Base-by-base conservation (phyloP, 1,140 invertebrate genomes). In the Zophobas morio region DNA sequence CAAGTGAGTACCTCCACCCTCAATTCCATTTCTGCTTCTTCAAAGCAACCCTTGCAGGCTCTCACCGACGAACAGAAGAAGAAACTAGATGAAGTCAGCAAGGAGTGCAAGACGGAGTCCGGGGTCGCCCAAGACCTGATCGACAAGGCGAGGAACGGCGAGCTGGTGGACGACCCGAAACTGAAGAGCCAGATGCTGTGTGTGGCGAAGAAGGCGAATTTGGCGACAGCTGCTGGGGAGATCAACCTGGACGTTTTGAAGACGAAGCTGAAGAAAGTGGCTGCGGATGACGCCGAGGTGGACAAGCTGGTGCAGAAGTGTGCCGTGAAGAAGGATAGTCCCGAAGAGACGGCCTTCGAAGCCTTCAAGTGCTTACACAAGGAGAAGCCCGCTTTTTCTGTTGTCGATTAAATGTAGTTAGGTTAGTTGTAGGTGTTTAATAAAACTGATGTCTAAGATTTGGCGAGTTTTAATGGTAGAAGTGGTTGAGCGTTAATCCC, bases 31-130 rank as follows among this genome's bases (percentile, higher is more conserved):
- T 5, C 36, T 72, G 2, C n/a, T 5, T 34, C 20, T 60, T 32
- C 4, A 6, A 2, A 40, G 8, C 4, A 1, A 40, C 32, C 2
- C 1, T 70, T 76, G 6, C 53, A 77, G 75, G 75, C 56, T 47
- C 70, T 90, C 1, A 87, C 86, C 1, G 87, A 88, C 36, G 88
- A 89, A 70, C 87, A 89, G 81, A 88, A 88, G 75, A 86, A 86
- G 74, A 89, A 88, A 77, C 78, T 89, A 20, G 87, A 87, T 82
- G 85, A 86, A 57, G 85, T 87, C 77, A 82, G 84, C 76, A 80
- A 83, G 2, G 87, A 88, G 71, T 90, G 89, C 76, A 77, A 87
- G 1, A 70, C 83, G 0, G 82, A 87, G 63, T 83, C 85, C 0
- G 86, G 85, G 1, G 86, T 86, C 0, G 85, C 84, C 46, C 66